Percentiles rank a stretch among this genome's conserved stretches.
phyloP scores from a whole-genome alignment of 2,888 invertebrate genomes.

The Spatulosminthurus flaviceps region DNA sequence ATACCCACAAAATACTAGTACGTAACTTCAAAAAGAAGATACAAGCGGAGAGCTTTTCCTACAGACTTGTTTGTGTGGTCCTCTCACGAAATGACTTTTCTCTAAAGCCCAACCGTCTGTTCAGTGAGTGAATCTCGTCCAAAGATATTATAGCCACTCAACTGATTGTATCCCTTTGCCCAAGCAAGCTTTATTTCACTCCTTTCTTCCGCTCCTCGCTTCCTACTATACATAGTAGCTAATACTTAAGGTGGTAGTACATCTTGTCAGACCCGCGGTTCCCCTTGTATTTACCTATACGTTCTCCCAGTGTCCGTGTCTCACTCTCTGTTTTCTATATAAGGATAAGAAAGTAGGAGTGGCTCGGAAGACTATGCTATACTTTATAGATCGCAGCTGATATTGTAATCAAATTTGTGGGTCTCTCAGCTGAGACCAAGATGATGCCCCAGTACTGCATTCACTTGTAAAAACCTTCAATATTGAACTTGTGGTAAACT shows the following conservation, averaged over 20 bases:
- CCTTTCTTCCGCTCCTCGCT: neutral
- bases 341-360: too few species aligned
- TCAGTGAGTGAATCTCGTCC: slow-evolving; percentile 40
- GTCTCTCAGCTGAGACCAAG: slow-evolving; percentile 33
- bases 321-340: too few species aligned
- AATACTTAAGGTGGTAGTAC: too few species aligned
- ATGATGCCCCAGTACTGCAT: slow-evolving; percentile 4
- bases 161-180: slow-evolving; percentile 35
- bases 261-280: too few species aligned
- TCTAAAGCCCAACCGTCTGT: slow-evolving; percentile 40
- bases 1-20: too few species aligned
- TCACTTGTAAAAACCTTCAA: slow-evolving; percentile 16
- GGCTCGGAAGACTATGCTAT: neutral
- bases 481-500: slow-evolving; percentile 28
- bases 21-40: too few species aligned
- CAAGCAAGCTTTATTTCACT: slow-evolving; percentile 16
- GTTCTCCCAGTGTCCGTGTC: too few species aligned
- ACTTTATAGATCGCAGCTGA: slow-evolving; percentile 41
- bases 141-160: slow-evolving; percentile 45
- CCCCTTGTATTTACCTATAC: too few species aligned
- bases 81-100: slow-evolving; percentile 45
- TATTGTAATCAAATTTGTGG: slow-evolving; percentile 43
- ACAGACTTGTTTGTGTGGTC: slow-evolving; percentile 40
- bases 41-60: too few species aligned
- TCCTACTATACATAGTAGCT: neutral